These are phyloP conservation scores for Acipenser oxyrinchus DNA, from an alignment of 2,797 vertebrate species.

Conservation along the genomic window DNA sequence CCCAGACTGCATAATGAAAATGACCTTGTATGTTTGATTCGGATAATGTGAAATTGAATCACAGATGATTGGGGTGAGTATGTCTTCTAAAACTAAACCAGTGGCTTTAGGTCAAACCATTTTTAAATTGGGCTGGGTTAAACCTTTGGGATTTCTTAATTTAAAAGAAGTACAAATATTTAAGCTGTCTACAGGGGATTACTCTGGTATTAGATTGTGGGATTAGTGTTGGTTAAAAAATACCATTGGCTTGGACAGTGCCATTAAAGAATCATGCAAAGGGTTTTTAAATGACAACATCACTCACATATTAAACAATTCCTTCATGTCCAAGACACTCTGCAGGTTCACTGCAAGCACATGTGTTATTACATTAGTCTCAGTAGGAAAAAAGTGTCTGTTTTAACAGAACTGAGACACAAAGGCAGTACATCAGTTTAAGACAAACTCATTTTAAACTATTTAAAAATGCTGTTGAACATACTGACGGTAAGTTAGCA, in stretches of 20 bases:
- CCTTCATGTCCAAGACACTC: no score
- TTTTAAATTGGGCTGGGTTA: constrained; percentile 48
- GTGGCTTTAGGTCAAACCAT: constrained; percentile 37
- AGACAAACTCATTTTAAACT: no score
- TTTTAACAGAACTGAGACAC: no score
- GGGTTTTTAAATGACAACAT: no score
- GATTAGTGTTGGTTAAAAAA: constrained; percentile 41
- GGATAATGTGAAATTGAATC: constrained; percentile 2
- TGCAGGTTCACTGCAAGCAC: no score
- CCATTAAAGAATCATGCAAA: background rate
- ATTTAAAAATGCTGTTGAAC: no score
- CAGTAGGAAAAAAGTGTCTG: no score
- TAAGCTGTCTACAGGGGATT: constrained; percentile 55
- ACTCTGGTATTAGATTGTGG: constrained; percentile 50
- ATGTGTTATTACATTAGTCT: no score
- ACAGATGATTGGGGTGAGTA: constrained; percentile 11
- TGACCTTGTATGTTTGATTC: constrained; percentile 28
- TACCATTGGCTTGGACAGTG: constrained; percentile 1
- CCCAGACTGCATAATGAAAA: constrained; percentile 41
- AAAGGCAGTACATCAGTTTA: no score
- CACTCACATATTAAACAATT: no score
- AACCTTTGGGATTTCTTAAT: constrained; percentile 51
- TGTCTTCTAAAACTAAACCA: constrained; percentile 33
- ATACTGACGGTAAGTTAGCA: no score
- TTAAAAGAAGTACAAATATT: constrained; percentile 52